These are phyloP conservation scores for Ivindomyrus marchei DNA, from an alignment of 2,113 vertebrate genomes.

Conservation along the genomic window DNA sequence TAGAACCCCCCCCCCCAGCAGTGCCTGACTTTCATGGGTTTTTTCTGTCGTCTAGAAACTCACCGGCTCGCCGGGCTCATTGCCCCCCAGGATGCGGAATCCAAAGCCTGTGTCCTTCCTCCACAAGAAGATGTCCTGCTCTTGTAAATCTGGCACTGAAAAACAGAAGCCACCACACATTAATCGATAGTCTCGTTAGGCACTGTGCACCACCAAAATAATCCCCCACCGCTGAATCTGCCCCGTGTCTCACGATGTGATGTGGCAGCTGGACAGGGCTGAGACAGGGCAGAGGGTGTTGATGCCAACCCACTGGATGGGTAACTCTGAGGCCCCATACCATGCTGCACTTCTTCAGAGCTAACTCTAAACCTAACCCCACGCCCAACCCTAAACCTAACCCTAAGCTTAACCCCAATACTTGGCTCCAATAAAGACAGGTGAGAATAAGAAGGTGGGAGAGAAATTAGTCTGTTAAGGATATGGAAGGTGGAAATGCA, in stretches of 20 bases:
- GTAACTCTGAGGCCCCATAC: conserved; percentile 23
- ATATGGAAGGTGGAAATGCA: background rate
- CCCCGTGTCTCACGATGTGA: background rate
- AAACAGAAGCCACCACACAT: conserved; percentile 31
- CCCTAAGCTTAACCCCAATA: background rate
- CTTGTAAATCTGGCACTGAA: conserved; percentile 95
- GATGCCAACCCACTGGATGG: conserved; percentile 1
- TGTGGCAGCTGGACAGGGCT: conserved; percentile 4
- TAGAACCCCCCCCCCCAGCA: background rate
- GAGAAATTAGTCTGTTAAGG: background rate
- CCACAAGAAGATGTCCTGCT: conserved; percentile 99
- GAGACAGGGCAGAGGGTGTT: background rate
- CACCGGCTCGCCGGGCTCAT: conserved; percentile 97
- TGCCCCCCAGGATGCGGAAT: conserved; percentile 98
- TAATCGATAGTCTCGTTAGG: conserved; percentile 23
- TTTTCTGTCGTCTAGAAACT: conserved; percentile 40
- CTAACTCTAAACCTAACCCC: background rate
- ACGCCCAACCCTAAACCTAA: background rate
- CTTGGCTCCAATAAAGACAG: background rate
- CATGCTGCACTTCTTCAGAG: background rate
- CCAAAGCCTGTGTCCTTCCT: conserved; percentile 98
- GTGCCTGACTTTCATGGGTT: background rate
- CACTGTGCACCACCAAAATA: background rate
- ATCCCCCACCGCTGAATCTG: background rate
- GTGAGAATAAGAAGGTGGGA: background rate